These are phyloP conservation scores for Periophthalmus modestus DNA, from an alignment of 2,113 vertebrate genomes.

Conservation along the genomic window DNA sequence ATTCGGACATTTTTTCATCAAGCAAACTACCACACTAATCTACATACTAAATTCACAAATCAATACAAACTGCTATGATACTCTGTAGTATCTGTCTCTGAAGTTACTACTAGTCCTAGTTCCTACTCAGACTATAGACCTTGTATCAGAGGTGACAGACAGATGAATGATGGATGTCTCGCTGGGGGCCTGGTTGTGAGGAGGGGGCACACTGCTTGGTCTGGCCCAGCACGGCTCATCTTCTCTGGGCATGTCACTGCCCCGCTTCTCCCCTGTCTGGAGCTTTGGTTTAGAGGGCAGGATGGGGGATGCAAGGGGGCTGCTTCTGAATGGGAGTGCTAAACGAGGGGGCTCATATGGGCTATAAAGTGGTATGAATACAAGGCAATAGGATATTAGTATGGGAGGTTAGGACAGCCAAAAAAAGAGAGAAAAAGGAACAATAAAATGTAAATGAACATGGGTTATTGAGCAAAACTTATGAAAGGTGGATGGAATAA, in stretches of 20 bases:
- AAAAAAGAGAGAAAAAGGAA: slow-evolving; percentile 12
- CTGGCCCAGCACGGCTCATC: slow-evolving; percentile 36
- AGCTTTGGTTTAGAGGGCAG: slow-evolving; percentile 19
- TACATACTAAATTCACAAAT: not conserved
- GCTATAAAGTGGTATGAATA: slow-evolving; percentile 37
- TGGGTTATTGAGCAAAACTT: not conserved
- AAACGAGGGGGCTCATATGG: slow-evolving; percentile 45
- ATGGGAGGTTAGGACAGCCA: not conserved
- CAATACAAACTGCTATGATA: not conserved
- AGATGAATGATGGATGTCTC: slow-evolving; percentile 25
- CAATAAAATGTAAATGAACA: not conserved
- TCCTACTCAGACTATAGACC: slow-evolving; percentile 31
- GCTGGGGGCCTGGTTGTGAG: slow-evolving; percentile 23
- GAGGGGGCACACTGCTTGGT: slow-evolving; percentile 54
- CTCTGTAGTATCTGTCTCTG: not conserved
- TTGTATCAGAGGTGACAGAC: slow-evolving; percentile 54
- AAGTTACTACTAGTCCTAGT: not conserved
- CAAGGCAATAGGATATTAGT: not conserved
- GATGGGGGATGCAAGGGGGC: slow-evolving; percentile 17
- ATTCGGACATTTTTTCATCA: too few species aligned
- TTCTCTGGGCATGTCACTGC: slow-evolving; percentile 23
- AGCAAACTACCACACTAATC: not conserved
- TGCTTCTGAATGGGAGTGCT: slow-evolving; percentile 28
- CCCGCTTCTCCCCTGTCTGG: slow-evolving; percentile 41
- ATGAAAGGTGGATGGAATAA: too few species aligned